Evolutionary conservation across 2,888 invertebrate species (phyloP).

Genomic region (Teleiodes luculella): DNA sequence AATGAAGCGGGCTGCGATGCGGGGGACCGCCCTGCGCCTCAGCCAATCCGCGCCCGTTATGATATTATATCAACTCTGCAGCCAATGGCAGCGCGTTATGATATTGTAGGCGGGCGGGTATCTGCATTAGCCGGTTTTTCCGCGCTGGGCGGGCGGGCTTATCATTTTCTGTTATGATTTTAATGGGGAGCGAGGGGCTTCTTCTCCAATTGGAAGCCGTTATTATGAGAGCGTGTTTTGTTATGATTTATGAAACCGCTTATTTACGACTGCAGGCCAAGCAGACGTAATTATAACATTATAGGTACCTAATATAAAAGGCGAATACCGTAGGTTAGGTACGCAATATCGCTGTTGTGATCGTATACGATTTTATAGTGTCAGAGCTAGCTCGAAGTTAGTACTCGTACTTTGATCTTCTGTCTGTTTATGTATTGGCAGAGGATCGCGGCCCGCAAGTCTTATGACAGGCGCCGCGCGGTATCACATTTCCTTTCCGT

Average conservation of each 20-base stretch:
- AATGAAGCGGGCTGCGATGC: conserved; percentile 52
- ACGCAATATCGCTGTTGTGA: background rate
- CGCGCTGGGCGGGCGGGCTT: conserved; percentile 72
- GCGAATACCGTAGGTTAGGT: too few species aligned
- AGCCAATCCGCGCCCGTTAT: conserved; percentile 79
- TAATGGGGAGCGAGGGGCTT: conserved; percentile 51
- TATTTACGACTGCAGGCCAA: background rate
- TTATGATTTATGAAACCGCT: conserved; percentile 8
- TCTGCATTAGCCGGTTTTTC: conserved; percentile 58
- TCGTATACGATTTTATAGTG: background rate
- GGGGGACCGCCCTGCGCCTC: conserved; percentile 55
- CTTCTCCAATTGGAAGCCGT: conserved; percentile 25
- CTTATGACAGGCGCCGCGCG: conserved; percentile 23
- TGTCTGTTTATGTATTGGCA: background rate
- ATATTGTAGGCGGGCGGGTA: conserved; percentile 74
- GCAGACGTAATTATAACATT: too few species aligned
- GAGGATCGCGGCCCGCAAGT: background rate
- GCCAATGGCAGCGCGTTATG: conserved; percentile 77
- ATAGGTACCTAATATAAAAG: too few species aligned
- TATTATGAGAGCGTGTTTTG: conserved; percentile 5
- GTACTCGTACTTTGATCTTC: conserved; percentile 1
- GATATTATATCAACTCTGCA: conserved; percentile 81
- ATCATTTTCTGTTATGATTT: conserved; percentile 74
- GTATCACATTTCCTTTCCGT: conserved; percentile 59
- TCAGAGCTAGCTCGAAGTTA: background rate